These are phyloP conservation scores for Parapsyche elsis DNA, from an alignment of 1,140 invertebrate species.

Conservation along the genomic window DNA sequence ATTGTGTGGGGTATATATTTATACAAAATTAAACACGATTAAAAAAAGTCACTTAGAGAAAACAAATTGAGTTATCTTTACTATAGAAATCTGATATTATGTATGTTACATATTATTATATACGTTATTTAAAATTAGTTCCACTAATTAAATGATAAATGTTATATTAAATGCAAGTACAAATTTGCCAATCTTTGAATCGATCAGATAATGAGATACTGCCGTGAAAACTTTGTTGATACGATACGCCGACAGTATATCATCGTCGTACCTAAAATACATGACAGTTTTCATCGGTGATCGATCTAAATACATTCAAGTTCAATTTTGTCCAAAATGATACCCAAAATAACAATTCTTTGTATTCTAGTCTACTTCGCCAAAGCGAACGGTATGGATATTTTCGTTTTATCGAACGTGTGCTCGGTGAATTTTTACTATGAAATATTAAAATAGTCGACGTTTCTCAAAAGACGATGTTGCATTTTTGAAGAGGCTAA, in stretches of 20 bases:
- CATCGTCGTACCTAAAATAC: not conserved
- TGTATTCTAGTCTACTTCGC: not conserved
- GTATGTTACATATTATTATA: too few species aligned
- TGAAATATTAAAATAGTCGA: constrained; percentile 65
- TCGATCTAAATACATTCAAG: not conserved
- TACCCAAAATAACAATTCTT: not conserved
- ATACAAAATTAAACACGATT: too few species aligned
- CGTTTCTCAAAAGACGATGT: constrained; percentile 57
- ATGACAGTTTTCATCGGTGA: not conserved
- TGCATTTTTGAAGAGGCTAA: constrained; percentile 5
- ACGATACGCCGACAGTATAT: not conserved
- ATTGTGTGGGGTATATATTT: too few species aligned
- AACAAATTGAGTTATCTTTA: too few species aligned
- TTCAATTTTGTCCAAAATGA: too few species aligned
- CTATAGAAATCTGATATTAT: too few species aligned
- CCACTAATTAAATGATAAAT: too few species aligned
- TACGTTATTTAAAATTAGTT: too few species aligned
- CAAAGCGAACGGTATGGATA: not conserved
- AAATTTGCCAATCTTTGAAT: too few species aligned
- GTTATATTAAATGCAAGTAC: too few species aligned
- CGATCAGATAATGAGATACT: not conserved
- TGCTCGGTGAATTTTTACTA: constrained; percentile 57
- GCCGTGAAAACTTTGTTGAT: not conserved
- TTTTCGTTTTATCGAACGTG: not conserved
- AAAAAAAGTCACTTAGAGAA: too few species aligned